These are phyloP conservation scores for Phalloptychus januarius DNA, from an alignment of 2,797 vertebrate species.

Conservation along the genomic window DNA sequence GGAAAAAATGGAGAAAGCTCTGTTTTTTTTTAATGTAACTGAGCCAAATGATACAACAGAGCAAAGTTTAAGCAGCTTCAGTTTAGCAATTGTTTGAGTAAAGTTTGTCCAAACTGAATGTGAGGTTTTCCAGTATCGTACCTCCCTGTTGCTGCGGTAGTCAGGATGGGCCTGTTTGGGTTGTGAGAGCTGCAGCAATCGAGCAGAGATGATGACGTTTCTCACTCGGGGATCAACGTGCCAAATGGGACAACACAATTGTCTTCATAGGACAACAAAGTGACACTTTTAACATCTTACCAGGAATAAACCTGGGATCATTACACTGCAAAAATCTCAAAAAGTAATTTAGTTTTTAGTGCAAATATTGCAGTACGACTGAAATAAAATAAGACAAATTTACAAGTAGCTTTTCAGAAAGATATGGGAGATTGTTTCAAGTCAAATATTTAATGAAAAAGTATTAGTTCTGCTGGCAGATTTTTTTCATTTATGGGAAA, in stretches of 20 bases:
- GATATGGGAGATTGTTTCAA: too few species aligned
- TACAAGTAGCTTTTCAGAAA: too few species aligned
- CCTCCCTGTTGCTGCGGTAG: conserved; percentile 73
- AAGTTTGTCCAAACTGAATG: background rate
- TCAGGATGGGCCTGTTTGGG: conserved; percentile 76
- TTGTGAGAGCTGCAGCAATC: conserved; percentile 78
- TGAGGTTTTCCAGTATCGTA: conserved; percentile 5
- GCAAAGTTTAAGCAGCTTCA: background rate
- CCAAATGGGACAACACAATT: conserved; percentile 74
- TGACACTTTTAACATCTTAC: background rate
- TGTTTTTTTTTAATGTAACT: background rate
- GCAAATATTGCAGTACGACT: too few species aligned
- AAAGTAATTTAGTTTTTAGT: too few species aligned
- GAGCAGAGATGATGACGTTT: conserved; percentile 63
- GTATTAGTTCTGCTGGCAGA: too few species aligned
- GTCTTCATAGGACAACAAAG: conserved; percentile 9
- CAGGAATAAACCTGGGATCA: background rate
- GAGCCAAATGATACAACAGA: background rate
- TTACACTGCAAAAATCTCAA: too few species aligned
- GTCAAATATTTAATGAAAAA: too few species aligned
- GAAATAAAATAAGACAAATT: too few species aligned
- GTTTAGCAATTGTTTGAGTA: background rate
- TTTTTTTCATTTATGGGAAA: too few species aligned
- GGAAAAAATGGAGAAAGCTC: background rate
- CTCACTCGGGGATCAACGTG: conserved; percentile 45